Conservation (phyloP, 2,113 vertebrate species). For the Charina bottae region DNA sequence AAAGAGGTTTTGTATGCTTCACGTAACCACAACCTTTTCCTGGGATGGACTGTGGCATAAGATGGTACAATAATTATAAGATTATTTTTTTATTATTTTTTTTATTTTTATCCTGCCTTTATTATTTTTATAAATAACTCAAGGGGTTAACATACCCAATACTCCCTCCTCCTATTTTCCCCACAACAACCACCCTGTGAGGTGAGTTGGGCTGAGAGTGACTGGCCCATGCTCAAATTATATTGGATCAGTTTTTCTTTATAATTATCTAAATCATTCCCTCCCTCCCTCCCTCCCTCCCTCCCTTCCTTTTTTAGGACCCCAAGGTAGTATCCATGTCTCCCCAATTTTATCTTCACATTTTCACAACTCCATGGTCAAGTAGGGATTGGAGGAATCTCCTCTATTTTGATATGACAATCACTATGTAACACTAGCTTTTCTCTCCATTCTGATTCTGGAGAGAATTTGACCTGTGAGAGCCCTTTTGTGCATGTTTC, state of each 20-base stretch:
- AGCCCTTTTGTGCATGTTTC: neutral
- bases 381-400: neutral
- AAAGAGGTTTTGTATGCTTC: neutral
- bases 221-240: neutral
- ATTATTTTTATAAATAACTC: too few species aligned
- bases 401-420: neutral
- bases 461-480: neutral
- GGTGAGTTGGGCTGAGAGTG: too few species aligned
- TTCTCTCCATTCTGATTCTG: neutral
- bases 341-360: neutral
- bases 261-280: neutral
- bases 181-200: too few species aligned
- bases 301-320: neutral
- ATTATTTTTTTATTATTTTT: too few species aligned
- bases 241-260: neutral
- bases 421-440: neutral
- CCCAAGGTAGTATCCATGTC: neutral
- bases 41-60: neutral
- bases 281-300: neutral
- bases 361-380: neutral
- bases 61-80: neutral
- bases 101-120: too few species aligned
- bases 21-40: too few species aligned
- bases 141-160: too few species aligned
- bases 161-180: too few species aligned